Base-by-base conservation (phyloP, 1,140 invertebrate genomes). In the Drosophila nikananu region DNA sequence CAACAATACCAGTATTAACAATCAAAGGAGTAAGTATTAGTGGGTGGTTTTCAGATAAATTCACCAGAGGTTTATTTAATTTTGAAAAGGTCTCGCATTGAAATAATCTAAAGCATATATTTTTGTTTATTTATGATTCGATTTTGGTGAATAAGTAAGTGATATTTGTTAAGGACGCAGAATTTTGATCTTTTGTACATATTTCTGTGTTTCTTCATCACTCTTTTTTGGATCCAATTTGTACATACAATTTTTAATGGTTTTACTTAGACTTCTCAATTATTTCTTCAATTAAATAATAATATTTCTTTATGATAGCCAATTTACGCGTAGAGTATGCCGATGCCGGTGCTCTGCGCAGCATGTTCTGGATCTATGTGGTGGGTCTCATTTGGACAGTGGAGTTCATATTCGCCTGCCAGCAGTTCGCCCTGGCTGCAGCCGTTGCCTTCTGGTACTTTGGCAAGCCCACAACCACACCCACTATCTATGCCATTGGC, bases 401-500 rank as follows among this genome's bases (percentile, higher is more conserved):
- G 21, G 97, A 98, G 94, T 98, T 98, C 91, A 98, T 98, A 76
- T 95, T 98, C 76, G 97, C 96, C 35, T 98, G 97, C 92, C 97
- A 98, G 93, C 96, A 97, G 91, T 97, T 98, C 95, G 96, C 97
- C 6, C 96, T 98, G 65, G 96, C 97, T 32, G 97, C 97, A 21
- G 95, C 97, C 48, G 97, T 98, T 1, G 97, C 97, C 5, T 94
- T 94, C 67, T 98, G 98, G 97, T 98, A 98, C 93, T 98, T 98
- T 77, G 95, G 71, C 19, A 93, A 93, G 48, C 92, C 92, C 8
- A 93, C 92, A 10, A 80, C 93, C 7, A 95, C 94, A 1, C 95
- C 96, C n/a, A 96, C 97, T 5, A 91, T 95, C 62, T 96, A 96
- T 83, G 95, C 96, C 2, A 95, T 96, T 74, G 95, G 91, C 30